Evolutionary conservation across 2,113 vertebrate species (phyloP), one percentile per base, ranked within the genome.

Genomic region (Halcyon senegalensis): DNA sequence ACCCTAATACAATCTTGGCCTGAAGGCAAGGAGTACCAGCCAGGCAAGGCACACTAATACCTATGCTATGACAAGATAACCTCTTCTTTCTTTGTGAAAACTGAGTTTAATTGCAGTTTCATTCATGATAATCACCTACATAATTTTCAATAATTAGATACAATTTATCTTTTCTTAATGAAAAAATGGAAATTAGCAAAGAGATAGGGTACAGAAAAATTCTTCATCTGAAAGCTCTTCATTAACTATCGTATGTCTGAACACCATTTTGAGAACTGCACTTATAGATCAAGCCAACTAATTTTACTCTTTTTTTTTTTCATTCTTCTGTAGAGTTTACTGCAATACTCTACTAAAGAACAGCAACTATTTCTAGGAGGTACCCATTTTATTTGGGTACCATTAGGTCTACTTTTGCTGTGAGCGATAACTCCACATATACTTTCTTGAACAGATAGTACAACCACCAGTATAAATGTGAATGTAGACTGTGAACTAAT

Each of bases 161-260:
- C 74, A 95, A 95, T 97, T 95, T 95, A 89, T 97, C 96, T 96
- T 93, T 96, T 96, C 84, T 95, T 97, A 94, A 97, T 96, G 83
- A 94, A 96, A 96, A 92, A 92, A 83, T 16, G 88, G 63, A 95
- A 96, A 97, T 97, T 95, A 95, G 93, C 60, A 92, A 90, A 76
- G 80, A 94, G 84, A 94, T 64, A 73, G 48, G 76, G 75, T 66
- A 92, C 37, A 77, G 63, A 70, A 78, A 94, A 94, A 97, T 76
- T 70, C 50, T 96, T 93, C 67, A 58, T 91, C 74, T 84, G 56
- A 94, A 94, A 94, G 19, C 37, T 72, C 76, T 92, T 96, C 74
- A 92, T 95, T 96, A 96, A 96, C 97, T 95, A 94, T 85, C 48
- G 18, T 37, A 91, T 88, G 62, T 78, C 92, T 72, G 94, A 93